Percentiles rank a stretch among this genome's conserved stretches.
These are phyloP conservation scores for Eupsittula cactorum DNA, from an alignment of 2,113 vertebrate species.

Conservation along the genomic window DNA sequence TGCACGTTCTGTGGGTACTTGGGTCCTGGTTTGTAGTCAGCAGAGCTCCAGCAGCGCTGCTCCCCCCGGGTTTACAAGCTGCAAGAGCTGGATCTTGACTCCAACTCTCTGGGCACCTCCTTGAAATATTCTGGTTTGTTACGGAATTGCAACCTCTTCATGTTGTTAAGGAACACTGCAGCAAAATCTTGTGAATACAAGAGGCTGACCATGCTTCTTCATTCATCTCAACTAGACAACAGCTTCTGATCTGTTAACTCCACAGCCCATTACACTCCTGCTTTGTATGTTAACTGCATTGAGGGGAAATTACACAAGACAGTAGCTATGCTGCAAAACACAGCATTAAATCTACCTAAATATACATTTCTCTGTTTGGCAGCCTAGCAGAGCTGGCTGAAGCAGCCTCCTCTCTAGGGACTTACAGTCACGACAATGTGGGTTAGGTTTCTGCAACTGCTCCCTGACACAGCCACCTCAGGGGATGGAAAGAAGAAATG, in stretches of 20 bases:
- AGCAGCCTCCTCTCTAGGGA: not conserved
- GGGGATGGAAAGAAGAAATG: not conserved
- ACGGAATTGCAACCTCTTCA: not conserved
- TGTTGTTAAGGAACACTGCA: not conserved
- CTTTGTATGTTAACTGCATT: not conserved
- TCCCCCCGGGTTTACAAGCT: not conserved
- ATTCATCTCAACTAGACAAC: not conserved
- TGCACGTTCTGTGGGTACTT: fast-evolving
- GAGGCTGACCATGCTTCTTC: not conserved
- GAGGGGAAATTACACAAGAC: not conserved
- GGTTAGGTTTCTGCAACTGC: not conserved
- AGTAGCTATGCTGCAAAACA: not conserved
- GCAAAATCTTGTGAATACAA: not conserved
- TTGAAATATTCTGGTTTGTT: not conserved
- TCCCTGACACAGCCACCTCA: not conserved
- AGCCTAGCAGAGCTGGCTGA: not conserved
- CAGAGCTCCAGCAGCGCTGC: not conserved
- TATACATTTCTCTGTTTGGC: fast-evolving
- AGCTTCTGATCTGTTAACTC: not conserved
- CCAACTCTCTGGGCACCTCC: not conserved
- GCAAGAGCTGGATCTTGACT: not conserved
- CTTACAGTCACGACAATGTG: not conserved
- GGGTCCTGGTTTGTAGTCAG: fast-evolving
- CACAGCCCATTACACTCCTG: not conserved
- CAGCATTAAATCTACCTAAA: not conserved